These are phyloP conservation scores for Temnothorax curvispinosus DNA, from an alignment of 1,140 invertebrate species.

Conservation along the genomic window DNA sequence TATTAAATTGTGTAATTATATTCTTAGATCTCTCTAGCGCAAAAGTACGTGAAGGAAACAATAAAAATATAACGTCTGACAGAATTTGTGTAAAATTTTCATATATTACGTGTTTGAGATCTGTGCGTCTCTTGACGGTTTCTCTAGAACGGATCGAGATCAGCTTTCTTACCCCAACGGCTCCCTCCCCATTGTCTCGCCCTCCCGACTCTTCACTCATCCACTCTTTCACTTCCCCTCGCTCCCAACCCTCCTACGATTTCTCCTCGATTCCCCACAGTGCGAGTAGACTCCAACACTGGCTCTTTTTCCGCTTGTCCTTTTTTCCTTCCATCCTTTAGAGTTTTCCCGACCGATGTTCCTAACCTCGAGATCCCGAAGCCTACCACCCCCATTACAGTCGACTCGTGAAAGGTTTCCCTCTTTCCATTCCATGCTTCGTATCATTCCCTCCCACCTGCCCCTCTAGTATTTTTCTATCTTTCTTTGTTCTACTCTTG, in stretches of 20 bases:
- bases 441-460: background rate
- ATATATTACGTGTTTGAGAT: background rate
- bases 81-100: background rate
- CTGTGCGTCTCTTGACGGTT: background rate
- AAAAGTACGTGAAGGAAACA: background rate
- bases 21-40: background rate
- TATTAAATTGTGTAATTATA: background rate
- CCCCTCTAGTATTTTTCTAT: background rate
- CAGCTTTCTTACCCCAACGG: background rate
- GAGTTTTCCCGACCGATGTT: conserved; percentile 60
- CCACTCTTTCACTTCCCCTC: background rate
- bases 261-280: conserved; percentile 2
- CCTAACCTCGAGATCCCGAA: conserved; percentile 72
- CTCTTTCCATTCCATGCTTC: conserved; percentile 30
- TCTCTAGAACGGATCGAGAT: background rate
- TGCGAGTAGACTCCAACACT: background rate
- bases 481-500: background rate
- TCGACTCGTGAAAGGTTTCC: conserved; percentile 71
- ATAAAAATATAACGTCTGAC: background rate
- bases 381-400: conserved; percentile 70
- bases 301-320: background rate
- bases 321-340: conserved; percentile 19
- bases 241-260: background rate
- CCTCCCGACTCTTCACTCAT: background rate
- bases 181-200: conserved; percentile 6